Base-by-base conservation (phyloP, 2,113 vertebrate species). In the Epinephelus lanceolatus region DNA sequence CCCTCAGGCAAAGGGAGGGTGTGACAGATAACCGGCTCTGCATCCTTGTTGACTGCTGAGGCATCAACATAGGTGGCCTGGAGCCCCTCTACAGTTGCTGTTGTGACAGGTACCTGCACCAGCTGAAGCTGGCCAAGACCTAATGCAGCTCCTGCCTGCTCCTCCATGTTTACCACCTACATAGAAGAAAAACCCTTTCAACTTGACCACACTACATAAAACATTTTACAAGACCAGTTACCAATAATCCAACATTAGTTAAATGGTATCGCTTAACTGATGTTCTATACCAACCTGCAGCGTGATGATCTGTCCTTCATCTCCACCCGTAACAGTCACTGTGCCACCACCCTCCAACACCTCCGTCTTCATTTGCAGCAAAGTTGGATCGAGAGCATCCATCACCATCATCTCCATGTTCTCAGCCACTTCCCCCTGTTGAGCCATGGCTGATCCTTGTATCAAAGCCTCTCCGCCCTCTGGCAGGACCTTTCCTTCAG, bases 91-190 rank as follows among this genome's bases (percentile, higher is more conserved):
- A 99, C 98, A n/a, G 97, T 97, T 0, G 96, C 93, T 0, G 97
- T 96, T 53, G 98, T 97, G 84, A 99, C 97, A 1, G 98, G 98
- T 79, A 99, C 98, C 91, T 99, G 98, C 71, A 99, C 98, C 75
- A 99, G 95, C 76, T 99, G 98, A 84, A 99, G 96, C 87, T 99
- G 98, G 45, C 98, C 98, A 74, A 99, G 96, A 61, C 97, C 97
- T 78, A 99, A 96, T 2, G 89, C 86, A 67, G 97, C 97, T n/a
- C 93, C 93, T 1, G 91, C 66, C 84, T 99, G 98, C 86, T 99
- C 98, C 90, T 99, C 98, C 98, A 99, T 99, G 87, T 99, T 99
- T 76, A 99, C 98, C 91, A 99, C 98, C 94, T 99, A 27, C 12
- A 70, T 6, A 27, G 6, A 78, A 42, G 2, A 42, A 51, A 14